Evolutionary conservation across 2,888 invertebrate genomes (phyloP), one percentile per base, ranked within the genome.

Genomic region (Lasiommata megera): DNA sequence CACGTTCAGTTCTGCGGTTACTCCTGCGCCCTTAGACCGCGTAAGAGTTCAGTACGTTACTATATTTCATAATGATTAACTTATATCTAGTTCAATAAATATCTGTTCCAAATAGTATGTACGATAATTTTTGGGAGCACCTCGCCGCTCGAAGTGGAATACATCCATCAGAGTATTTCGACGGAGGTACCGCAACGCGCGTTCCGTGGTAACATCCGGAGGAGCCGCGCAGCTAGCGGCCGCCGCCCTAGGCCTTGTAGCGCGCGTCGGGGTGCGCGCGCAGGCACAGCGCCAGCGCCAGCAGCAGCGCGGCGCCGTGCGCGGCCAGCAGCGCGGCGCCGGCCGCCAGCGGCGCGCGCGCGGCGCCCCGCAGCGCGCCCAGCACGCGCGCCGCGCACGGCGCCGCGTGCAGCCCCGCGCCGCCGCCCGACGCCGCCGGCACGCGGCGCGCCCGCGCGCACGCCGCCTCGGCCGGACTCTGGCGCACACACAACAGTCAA

Each of bases 201-300:
- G 23, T 23, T 23, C 23, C 23, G 23, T n/a, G 23, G 23, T 23
- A 23, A 3, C 3, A 23, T 23, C 5, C 23, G 23, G 23, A 23
- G 11, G 11, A 31, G 31, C 7, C 31, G 31, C 28, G 31, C 8
- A 7, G 31, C 31, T 7, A 7, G 31, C 8, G 8, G 11, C 11
- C 34, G 3, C 11, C 31, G 31, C 75, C 88, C 88, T 67, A 84
- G 69, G 85, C 85, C 73, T 88, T 88, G 80, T 85, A 80, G 11
- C 72, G 52, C 60, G 60, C 68, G 29, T 36, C 64, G 46, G 81
- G 80, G 56, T 71, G 73, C 51, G 80, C 77, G 71, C 80, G 81
- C 69, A 83, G 80, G 58, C 83, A 82, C 64, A 87, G 78, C 71
- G 84, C 83, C 40, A 80, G 76, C 62, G 85, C 71, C 48, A 88